Evolutionary conservation across 2,888 invertebrate genomes (phyloP).

Genomic region (Metacarcinus magister): DNA sequence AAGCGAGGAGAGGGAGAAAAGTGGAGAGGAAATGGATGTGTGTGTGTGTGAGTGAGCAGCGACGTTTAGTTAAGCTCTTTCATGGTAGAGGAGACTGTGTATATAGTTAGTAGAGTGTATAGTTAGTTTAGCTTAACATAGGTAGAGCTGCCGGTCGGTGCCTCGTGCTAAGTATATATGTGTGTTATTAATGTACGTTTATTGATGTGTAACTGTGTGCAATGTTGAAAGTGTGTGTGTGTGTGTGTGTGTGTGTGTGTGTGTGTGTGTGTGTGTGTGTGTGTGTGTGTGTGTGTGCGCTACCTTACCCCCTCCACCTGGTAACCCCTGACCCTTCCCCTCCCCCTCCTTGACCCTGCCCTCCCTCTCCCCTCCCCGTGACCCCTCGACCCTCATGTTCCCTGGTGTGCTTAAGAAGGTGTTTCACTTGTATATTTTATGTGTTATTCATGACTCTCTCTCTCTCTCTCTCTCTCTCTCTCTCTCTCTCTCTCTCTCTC

Average conservation of each 20-base stretch:
- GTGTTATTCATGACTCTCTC: slow-evolving; percentile 40
- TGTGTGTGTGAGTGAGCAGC: neutral
- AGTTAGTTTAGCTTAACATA: no score
- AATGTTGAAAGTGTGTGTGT: neutral
- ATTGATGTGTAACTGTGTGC: neutral
- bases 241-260: neutral
- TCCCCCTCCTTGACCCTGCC: neutral
- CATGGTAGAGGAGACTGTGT: no score
- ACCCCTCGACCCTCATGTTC: neutral
- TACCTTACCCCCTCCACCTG: neutral
- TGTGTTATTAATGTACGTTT: neutral
- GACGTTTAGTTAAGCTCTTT: no score
- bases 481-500: slow-evolving; percentile 21
- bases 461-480: slow-evolving; percentile 31
- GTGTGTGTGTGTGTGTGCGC: neutral
- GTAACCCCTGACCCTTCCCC: neutral
- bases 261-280: slow-evolving; percentile 26
- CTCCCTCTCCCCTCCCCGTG: neutral
- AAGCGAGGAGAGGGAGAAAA: neutral
- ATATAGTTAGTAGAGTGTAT: no score
- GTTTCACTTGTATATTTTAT: slow-evolving; percentile 34
- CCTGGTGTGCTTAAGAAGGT: slow-evolving; percentile 31
- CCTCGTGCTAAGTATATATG: no score
- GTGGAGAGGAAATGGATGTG: neutral
- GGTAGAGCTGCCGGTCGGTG: no score